Conservation (phyloP, 1,140 invertebrate genomes). For the Rhagoletis zephyria region DNA sequence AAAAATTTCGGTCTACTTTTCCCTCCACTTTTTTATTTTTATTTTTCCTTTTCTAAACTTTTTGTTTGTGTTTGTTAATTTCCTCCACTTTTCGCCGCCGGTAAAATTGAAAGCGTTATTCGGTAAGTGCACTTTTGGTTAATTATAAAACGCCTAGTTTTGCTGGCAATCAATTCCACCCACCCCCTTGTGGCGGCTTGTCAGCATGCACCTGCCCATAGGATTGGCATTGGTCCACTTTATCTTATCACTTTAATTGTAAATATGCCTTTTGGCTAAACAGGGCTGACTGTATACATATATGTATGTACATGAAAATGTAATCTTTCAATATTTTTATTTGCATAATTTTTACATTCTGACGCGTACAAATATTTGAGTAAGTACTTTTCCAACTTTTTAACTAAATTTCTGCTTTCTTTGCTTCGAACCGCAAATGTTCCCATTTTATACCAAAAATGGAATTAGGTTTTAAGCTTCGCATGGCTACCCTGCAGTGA, state of each 20-base stretch:
- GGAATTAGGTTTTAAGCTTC: too few species aligned
- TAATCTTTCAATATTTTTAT: not conserved
- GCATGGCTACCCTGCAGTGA: too few species aligned
- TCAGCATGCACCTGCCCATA: constrained; percentile 10
- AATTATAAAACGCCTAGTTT: constrained; percentile 40
- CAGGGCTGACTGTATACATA: not conserved
- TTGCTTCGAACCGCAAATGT: constrained; percentile 12
- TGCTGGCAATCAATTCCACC: constrained; percentile 12
- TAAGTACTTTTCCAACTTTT: not conserved
- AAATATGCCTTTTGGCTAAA: constrained; percentile 16
- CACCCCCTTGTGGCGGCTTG: not conserved
- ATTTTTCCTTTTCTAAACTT: not conserved
- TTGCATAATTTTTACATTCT: constrained; percentile 50
- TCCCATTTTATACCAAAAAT: not conserved
- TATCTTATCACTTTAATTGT: constrained; percentile 37
- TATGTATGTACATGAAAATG: not conserved
- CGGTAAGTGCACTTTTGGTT: constrained; percentile 49
- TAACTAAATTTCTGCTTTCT: not conserved
- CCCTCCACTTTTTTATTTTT: not conserved
- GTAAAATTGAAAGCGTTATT: not conserved
- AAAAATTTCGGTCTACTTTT: not conserved
- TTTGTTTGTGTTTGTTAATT: constrained; percentile 25
- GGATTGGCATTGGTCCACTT: not conserved
- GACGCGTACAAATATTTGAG: constrained; percentile 45
- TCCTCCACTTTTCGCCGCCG: constrained; percentile 43